phyloP scores from a whole-genome alignment of 1,140 invertebrate species.

The Elymnias hypermnestra region DNA sequence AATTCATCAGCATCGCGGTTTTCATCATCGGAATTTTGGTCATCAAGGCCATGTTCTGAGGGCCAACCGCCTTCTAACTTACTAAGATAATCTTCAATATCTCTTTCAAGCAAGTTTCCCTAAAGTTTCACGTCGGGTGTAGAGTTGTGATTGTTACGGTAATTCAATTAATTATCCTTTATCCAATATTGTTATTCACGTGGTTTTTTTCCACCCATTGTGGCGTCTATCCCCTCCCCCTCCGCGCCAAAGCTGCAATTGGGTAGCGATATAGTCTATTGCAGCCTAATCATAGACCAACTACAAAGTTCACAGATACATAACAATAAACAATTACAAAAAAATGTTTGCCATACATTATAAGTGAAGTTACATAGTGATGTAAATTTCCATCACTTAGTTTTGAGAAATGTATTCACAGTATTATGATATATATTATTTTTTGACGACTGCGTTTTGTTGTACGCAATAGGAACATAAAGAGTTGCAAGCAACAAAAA shows the following conservation, averaged over 20 bases:
- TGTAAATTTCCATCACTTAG: constrained; percentile 41
- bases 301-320: no score
- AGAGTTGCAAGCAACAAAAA: constrained; percentile 38
- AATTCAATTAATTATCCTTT: no score
- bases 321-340: constrained; percentile 37
- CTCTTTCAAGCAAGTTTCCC: constrained; percentile 33
- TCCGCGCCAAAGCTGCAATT: no score
- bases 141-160: no score
- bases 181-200: no score
- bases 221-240: no score
- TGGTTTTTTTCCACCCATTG: no score
- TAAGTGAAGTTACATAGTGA: constrained; percentile 32
- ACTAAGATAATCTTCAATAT: constrained; percentile 38
- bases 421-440: constrained; percentile 37
- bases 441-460: constrained; percentile 37
- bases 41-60: constrained; percentile 36
- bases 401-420: constrained; percentile 38
- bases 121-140: constrained; percentile 36
- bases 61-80: constrained; percentile 37
- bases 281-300: no score
- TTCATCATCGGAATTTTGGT: constrained; percentile 39
- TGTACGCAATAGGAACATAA: constrained; percentile 33
- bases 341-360: constrained; percentile 30
- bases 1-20: constrained; percentile 31
- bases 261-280: no score